A percentile compares a stretch with the other conserved stretches of the same genome.
Evolutionary conservation across 2,888 invertebrate species (phyloP).

Genomic region (Tiliacea citrago): DNA sequence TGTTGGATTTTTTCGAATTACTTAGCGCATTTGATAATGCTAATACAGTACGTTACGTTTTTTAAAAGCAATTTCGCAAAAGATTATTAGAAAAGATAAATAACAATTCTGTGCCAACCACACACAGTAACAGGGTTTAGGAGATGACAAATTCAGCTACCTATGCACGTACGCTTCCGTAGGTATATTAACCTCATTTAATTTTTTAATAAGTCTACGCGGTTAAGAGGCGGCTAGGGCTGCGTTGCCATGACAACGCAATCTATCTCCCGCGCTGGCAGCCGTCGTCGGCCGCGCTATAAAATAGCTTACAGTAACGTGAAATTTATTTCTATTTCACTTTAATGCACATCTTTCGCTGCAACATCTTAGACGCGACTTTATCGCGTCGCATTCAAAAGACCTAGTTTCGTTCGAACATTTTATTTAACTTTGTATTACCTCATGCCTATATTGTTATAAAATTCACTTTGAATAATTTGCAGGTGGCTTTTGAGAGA

Average conservation of each 20-base stretch:
- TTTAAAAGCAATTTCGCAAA: neutral
- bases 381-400: conserved; percentile 63
- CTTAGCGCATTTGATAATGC: conserved; percentile 30
- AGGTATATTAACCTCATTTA: conserved; percentile 25
- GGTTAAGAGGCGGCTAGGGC: conserved; percentile 29
- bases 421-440: conserved; percentile 54
- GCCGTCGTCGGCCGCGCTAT: conserved; percentile 63
- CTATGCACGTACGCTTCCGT: conserved; percentile 1
- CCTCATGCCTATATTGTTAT: conserved; percentile 41
- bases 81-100: neutral
- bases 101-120: neutral
- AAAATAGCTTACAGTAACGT: conserved; percentile 77
- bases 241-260: conserved; percentile 70
- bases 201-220: conserved; percentile 42
- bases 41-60: neutral
- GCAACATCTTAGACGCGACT: conserved; percentile 62
- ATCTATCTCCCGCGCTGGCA: conserved; percentile 71
- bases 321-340: conserved; percentile 82
- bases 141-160: neutral
- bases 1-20: conserved; percentile 67
- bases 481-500: conserved; percentile 34
- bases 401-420: conserved; percentile 55
- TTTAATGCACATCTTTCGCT: conserved; percentile 72
- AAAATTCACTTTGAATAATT: conserved; percentile 46
- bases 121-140: neutral